These are phyloP conservation scores for Indicator maculatus DNA, from an alignment of 2,113 vertebrate genomes.

Conservation along the genomic window DNA sequence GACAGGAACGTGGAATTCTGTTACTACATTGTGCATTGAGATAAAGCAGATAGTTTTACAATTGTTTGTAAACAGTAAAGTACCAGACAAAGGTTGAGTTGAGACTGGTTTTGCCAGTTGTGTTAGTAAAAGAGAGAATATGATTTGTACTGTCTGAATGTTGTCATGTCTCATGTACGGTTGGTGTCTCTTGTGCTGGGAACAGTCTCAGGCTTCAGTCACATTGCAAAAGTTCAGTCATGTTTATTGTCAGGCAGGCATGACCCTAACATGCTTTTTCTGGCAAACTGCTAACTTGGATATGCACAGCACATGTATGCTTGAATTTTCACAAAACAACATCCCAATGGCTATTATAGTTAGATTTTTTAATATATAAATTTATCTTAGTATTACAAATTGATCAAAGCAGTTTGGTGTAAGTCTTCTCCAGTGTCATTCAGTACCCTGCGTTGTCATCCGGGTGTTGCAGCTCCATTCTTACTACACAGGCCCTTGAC, in stretches of 20 bases:
- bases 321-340: background rate
- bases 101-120: background rate
- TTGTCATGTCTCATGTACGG: background rate
- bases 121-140: background rate
- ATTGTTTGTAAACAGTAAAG: background rate
- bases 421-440: background rate
- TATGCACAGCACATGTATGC: rapidly evolving
- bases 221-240: background rate
- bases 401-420: background rate
- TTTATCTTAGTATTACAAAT: background rate
- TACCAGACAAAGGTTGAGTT: background rate
- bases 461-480: background rate
- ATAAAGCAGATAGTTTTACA: background rate
- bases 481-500: background rate
- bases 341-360: background rate
- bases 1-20: background rate
- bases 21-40: background rate
- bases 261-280: background rate
- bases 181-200: background rate
- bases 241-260: background rate
- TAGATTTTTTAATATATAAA: background rate
- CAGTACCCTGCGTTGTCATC: background rate
- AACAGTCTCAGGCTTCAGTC: rapidly evolving
- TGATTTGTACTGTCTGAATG: background rate
- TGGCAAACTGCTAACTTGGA: background rate